phyloP scores from a whole-genome alignment of 2,797 vertebrate species.

The Muscicapa comitata region DNA sequence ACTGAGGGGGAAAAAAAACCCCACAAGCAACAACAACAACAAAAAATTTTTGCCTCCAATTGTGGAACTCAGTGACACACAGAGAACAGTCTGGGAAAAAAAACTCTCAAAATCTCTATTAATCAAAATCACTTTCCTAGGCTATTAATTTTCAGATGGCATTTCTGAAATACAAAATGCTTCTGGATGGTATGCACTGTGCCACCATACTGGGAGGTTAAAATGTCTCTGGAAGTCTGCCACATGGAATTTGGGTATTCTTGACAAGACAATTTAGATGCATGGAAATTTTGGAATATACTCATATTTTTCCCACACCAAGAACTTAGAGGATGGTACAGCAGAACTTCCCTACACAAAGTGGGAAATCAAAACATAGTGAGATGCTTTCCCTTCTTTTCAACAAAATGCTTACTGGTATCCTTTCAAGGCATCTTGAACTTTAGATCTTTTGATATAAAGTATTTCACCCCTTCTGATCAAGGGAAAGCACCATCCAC shows the following conservation, averaged over 20 bases:
- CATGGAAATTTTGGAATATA: background rate
- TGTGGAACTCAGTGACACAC: background rate
- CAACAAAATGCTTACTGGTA: background rate
- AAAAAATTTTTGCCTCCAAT: background rate
- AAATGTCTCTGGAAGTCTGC: background rate
- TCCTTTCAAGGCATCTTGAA: background rate
- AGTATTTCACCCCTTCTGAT: background rate
- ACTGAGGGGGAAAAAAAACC: accelerated
- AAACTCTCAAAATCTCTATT: background rate
- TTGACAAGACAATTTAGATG: background rate
- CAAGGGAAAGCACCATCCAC: background rate
- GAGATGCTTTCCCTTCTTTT: background rate
- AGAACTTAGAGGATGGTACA: background rate
- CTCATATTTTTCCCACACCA: background rate
- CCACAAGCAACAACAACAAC: background rate
- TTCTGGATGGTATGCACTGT: background rate
- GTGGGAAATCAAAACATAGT: background rate
- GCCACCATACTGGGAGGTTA: background rate
- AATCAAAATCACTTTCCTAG: background rate
- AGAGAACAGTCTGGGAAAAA: background rate
- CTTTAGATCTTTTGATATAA: background rate
- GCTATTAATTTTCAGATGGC: background rate
- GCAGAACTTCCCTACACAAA: background rate
- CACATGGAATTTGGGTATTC: background rate
- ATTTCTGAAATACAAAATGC: background rate